Percentiles rank a stretch among this genome's conserved stretches.
These are phyloP conservation scores for Sphaerophoria taeniata DNA, from an alignment of 2,888 invertebrate species.

Conservation along the genomic window DNA sequence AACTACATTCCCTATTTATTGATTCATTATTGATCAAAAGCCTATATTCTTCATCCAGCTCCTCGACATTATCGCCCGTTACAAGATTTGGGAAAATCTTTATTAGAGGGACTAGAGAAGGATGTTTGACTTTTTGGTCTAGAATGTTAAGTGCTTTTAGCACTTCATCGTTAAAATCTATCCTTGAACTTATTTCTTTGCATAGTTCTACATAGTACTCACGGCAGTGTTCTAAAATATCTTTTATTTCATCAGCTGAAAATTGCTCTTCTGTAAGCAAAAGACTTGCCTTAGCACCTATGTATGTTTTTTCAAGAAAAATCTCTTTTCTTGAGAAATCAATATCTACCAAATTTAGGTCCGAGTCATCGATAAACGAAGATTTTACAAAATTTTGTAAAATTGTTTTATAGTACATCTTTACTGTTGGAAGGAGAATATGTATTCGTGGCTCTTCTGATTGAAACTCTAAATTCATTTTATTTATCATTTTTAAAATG, in stretches of 20 bases:
- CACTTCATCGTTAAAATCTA: slow-evolving; percentile 16
- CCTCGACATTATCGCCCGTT: background rate
- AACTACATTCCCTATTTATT: slow-evolving; percentile 12
- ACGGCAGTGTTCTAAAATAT: too few species aligned
- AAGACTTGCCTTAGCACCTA: too few species aligned
- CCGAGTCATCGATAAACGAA: too few species aligned
- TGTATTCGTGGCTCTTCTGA: slow-evolving; percentile 30
- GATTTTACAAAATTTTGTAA: too few species aligned
- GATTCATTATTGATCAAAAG: slow-evolving; percentile 24
- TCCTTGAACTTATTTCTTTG: slow-evolving; percentile 3
- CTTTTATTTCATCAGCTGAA: too few species aligned
- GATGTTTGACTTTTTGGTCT: slow-evolving; percentile 2
- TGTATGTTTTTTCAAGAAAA: too few species aligned
- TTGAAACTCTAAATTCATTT: slow-evolving; percentile 47
- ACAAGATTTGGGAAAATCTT: slow-evolving; percentile 11
- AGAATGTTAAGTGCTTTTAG: slow-evolving; percentile 16
- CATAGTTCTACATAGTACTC: slow-evolving; percentile 5
- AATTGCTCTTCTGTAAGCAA: too few species aligned
- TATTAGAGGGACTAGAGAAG: slow-evolving; percentile 15
- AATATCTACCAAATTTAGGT: too few species aligned
- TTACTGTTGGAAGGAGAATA: slow-evolving; percentile 28
- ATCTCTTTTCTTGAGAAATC: too few species aligned
- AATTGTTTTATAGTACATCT: too few species aligned
- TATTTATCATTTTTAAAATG: slow-evolving; percentile 35
- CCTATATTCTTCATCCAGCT: slow-evolving; percentile 21